Evolutionary conservation across 2,888 invertebrate genomes (phyloP), one percentile per base, ranked within the genome.

Genomic region (Xylota sylvarum): DNA sequence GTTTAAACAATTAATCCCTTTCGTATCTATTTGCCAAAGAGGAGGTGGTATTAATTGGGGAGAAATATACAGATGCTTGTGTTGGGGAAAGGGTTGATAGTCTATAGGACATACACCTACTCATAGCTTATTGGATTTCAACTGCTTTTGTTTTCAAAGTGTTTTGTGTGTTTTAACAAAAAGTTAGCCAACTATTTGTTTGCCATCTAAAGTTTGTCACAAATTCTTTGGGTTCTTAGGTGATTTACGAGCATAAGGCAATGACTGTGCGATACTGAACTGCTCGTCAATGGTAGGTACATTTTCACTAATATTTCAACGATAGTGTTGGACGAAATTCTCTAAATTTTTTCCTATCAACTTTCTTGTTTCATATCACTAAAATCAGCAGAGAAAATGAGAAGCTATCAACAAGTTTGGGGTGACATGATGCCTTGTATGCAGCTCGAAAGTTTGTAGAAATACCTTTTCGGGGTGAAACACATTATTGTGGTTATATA

Each of bases 1-100:
- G 30, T 70, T 67, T 35, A 52, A 78, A 69, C 40, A 78, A 69
- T 78, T 70, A 69, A 78, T 78, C 62, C 32, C 43, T 52, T 62
- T 70, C 32, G 70, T 46, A 50, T 35, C 35, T 43, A 27, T 23
- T 52, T 52, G 43, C n/a, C 58, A 30, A 19, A 48, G 17, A 6
- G 19, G 19, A 40, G 14, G 40, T 10, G 23, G 52, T 17, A 43
- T 43, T 70, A 69, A 62, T 58, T 78, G 40, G 60, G 60, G 69
- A 43, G 60, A 48, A 40, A 52, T 32, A 77, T 67, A 32, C 14
- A 46, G 19, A 50, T 62, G 30, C 37, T 37, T 56, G 27, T 14
- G 43, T 46, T 23, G 14, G 23, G 3, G n/a, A 48, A 40, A 10
- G 5, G 9, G 30, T 17, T 40, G 1, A 12, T 19, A 5, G 19